Percentiles rank a stretch among this genome's conserved stretches.
Conservation (phyloP, 2,888 invertebrate species). For the Philhelius pedissequus region DNA sequence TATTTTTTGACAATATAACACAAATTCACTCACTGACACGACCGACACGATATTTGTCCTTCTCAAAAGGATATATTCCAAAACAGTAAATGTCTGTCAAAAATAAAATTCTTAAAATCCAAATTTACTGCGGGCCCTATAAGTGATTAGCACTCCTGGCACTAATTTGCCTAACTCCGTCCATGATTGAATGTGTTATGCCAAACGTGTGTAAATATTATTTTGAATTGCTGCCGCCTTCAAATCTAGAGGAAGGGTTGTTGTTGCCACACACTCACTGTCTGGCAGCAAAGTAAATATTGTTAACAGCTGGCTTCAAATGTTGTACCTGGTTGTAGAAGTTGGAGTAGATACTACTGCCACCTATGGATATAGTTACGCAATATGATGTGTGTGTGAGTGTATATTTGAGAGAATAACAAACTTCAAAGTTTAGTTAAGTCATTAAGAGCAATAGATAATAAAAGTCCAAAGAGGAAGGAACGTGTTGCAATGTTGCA, state of each 20-base stretch:
- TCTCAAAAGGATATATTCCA: too few relatives aligned
- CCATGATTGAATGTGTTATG: background rate
- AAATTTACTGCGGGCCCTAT: background rate
- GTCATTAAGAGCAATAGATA: slow-evolving; percentile 37
- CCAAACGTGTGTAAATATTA: slow-evolving; percentile 22
- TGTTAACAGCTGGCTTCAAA: slow-evolving; percentile 43
- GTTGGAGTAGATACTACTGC: slow-evolving; percentile 30
- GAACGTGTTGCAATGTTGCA: background rate
- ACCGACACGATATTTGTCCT: too few relatives aligned
- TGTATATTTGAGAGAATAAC: slow-evolving; percentile 9
- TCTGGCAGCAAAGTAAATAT: slow-evolving; percentile 3
- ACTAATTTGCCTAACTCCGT: background rate
- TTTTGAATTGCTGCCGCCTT: slow-evolving; percentile 21
- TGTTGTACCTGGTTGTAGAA: background rate
- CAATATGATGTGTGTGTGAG: slow-evolving; percentile 21
- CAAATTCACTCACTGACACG: too few relatives aligned
- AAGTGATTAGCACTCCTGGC: background rate
- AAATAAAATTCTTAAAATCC: background rate
- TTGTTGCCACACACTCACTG: slow-evolving; percentile 9
- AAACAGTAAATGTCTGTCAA: background rate
- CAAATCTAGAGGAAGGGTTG: slow-evolving; percentile 1
- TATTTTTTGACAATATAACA: too few relatives aligned
- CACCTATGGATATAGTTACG: slow-evolving; percentile 46
- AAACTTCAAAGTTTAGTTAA: slow-evolving; percentile 27
- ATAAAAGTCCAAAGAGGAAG: background rate